Conservation (phyloP, 2,888 invertebrate genomes). For the Tachina fera region DNA sequence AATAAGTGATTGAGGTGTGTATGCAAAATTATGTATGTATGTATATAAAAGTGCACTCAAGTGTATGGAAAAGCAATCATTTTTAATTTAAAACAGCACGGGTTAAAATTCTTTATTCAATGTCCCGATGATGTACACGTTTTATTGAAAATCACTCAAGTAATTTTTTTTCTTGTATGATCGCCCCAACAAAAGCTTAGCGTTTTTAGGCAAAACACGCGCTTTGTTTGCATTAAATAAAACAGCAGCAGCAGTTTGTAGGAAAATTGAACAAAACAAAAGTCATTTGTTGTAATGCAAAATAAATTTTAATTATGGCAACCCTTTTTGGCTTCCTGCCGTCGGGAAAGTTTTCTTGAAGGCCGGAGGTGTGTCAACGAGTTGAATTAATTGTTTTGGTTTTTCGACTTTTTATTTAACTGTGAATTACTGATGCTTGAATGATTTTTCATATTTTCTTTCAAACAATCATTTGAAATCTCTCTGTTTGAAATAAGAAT, state of each 20-base stretch:
- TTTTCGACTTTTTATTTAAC: conserved; percentile 45
- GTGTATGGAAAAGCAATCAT: conserved; percentile 73
- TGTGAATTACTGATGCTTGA: conserved; percentile 66
- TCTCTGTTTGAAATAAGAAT: conserved; percentile 8
- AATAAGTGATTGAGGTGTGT: conserved; percentile 44
- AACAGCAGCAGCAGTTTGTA: conserved; percentile 57
- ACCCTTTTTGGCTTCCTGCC: conserved; percentile 74
- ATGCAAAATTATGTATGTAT: conserved; percentile 42
- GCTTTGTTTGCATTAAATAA: conserved; percentile 70
- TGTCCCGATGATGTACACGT: conserved; percentile 46
- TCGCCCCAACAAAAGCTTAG: conserved; percentile 34
- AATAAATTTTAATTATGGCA: conserved; percentile 69
- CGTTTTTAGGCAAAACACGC: conserved; percentile 66
- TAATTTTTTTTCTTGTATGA: conserved; percentile 7
- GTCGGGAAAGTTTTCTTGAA: conserved; percentile 76
- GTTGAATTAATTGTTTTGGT: conserved; percentile 64
- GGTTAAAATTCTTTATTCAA: conserved; percentile 51
- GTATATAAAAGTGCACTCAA: conserved; percentile 73
- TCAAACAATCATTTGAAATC: conserved; percentile 20
- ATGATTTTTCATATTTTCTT: conserved; percentile 57
- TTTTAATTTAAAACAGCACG: conserved; percentile 72
- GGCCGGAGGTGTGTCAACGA: conserved; percentile 60
- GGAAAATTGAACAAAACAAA: conserved; percentile 29
- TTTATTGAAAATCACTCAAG: conserved; percentile 62
- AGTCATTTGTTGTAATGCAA: conserved; percentile 49